A percentile compares a stretch with the other conserved stretches of the same genome.
Conservation (phyloP, 2,113 vertebrate species). For the Laticauda colubrina region DNA sequence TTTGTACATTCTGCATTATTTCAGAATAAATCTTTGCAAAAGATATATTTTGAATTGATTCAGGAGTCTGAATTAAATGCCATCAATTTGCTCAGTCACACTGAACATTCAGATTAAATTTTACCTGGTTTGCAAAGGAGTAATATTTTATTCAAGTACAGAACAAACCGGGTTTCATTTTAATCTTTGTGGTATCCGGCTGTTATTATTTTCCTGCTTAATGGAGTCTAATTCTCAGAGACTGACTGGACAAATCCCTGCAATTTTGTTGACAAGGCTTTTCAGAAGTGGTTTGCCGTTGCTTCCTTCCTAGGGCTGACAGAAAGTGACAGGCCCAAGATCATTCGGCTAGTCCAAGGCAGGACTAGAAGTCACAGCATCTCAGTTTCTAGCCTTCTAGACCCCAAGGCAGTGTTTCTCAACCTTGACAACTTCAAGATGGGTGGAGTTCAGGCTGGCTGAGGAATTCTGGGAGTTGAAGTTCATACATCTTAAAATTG, state of each 20-base stretch:
- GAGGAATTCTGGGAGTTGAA: too few species aligned
- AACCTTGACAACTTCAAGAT: too few species aligned
- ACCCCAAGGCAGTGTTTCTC: too few species aligned
- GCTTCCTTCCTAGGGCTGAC: not conserved
- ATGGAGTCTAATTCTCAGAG: too few species aligned
- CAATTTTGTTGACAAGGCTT: not conserved
- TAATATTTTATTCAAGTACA: not conserved
- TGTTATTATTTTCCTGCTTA: too few species aligned
- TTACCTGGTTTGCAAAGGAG: not conserved
- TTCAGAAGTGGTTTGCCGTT: not conserved
- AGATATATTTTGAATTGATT: not conserved
- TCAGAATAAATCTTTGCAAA: not conserved
- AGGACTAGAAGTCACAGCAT: too few species aligned
- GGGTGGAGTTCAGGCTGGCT: too few species aligned
- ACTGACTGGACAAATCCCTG: not conserved
- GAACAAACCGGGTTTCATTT: not conserved
- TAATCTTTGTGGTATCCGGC: not conserved
- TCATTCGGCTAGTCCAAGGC: too few species aligned
- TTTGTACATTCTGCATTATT: not conserved
- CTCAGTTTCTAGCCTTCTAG: too few species aligned
- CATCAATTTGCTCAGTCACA: not conserved
- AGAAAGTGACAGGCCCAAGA: not conserved
- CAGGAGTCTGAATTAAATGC: not conserved
- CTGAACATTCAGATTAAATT: not conserved
- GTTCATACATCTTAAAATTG: too few species aligned